A percentile compares a stretch with the other conserved stretches of the same genome.
These are phyloP conservation scores for Eubasilissa regina DNA, from an alignment of 1,140 invertebrate genomes.

Conservation along the genomic window DNA sequence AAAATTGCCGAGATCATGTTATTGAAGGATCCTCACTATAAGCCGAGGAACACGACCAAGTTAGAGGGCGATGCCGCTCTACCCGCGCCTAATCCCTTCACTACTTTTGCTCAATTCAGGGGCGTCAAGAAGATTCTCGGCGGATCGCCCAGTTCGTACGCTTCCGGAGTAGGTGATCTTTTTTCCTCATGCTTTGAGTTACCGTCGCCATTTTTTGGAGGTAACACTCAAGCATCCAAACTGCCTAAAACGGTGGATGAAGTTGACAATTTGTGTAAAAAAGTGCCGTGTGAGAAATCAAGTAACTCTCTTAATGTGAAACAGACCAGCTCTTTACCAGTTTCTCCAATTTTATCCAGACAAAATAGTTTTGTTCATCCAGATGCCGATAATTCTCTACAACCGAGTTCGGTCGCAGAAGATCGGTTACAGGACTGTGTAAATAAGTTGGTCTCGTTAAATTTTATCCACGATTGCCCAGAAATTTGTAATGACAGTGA, in stretches of 20 bases:
- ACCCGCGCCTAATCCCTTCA: conserved; percentile 77
- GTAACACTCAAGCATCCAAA: conserved; percentile 43
- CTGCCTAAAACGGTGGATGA: conserved; percentile 56
- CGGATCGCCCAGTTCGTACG: conserved; percentile 68
- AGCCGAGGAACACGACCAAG: conserved; percentile 64
- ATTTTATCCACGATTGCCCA: conserved; percentile 61
- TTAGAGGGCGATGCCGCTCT: not conserved
- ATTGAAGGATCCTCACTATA: conserved; percentile 84
- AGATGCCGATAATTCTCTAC: conserved; percentile 35
- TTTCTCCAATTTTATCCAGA: conserved; percentile 59
- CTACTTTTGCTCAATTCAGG: conserved; percentile 76
- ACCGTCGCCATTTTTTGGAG: conserved; percentile 73
- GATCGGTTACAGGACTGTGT: conserved; percentile 49
- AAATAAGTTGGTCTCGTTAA: conserved; percentile 48
- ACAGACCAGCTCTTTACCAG: conserved; percentile 59
- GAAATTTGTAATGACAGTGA: not conserved
- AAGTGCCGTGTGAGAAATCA: conserved; percentile 21
- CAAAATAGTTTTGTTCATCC: conserved; percentile 56
- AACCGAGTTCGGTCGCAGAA: not conserved
- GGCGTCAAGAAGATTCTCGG: conserved; percentile 87
- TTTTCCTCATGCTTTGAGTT: conserved; percentile 84
- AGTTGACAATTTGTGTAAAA: conserved; percentile 30
- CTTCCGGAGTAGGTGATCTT: conserved; percentile 71
- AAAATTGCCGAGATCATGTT: conserved; percentile 85
- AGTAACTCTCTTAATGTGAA: conserved; percentile 12